Evolutionary conservation across 2,113 vertebrate species (phyloP).

Genomic region (Gobius niger): DNA sequence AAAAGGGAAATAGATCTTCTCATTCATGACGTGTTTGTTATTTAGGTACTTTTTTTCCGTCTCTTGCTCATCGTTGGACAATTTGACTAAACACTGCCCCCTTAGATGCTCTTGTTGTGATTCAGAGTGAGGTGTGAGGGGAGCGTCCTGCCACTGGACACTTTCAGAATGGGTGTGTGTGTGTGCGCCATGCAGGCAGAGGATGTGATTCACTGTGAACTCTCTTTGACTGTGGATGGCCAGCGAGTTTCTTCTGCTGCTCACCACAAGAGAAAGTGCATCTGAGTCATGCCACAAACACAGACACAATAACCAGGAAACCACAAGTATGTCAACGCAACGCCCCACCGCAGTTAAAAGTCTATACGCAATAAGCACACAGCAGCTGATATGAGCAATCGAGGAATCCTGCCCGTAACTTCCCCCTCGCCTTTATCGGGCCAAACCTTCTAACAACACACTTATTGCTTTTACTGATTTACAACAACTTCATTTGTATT

Average conservation of each 20-base stretch:
- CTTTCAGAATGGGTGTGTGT: conserved; percentile 6
- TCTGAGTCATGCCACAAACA: conserved; percentile 65
- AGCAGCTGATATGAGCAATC: conserved; percentile 24
- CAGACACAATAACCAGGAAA: conserved; percentile 58
- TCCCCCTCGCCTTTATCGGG: background rate
- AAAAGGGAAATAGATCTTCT: background rate
- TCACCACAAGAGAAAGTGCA: conserved; percentile 54
- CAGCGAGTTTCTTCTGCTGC: conserved; percentile 45
- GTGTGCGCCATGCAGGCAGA: conserved; percentile 17
- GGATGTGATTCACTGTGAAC: conserved; percentile 57
- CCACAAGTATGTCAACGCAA: conserved; percentile 41
- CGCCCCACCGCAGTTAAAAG: conserved; percentile 18
- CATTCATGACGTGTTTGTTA: background rate
- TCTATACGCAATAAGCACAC: conserved; percentile 3
- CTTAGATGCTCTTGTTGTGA: background rate
- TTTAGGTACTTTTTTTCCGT: background rate
- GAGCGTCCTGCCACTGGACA: background rate
- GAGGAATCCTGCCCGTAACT: background rate
- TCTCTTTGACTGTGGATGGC: conserved; percentile 37
- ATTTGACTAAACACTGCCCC: background rate
- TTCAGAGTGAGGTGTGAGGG: conserved; percentile 18
- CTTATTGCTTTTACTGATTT: background rate
- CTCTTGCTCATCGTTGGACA: background rate
- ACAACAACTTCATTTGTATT: background rate
- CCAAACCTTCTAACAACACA: conserved; percentile 16